Percentiles rank a stretch among this genome's conserved stretches.
These are phyloP conservation scores for Orchestes rusci DNA, from an alignment of 2,888 invertebrate species.

Conservation along the genomic window DNA sequence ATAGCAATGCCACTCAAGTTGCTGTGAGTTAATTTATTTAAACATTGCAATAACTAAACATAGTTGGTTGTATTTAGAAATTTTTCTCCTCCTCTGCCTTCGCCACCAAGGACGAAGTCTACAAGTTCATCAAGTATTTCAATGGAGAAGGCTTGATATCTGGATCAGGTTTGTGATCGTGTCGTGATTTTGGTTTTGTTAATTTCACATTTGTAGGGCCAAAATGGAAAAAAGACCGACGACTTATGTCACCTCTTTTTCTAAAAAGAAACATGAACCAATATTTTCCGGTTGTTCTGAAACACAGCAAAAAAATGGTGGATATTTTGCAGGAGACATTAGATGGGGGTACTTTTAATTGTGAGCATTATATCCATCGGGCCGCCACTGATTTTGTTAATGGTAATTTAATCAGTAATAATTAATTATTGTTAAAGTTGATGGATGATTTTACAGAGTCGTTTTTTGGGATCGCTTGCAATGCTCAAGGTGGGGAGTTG, in stretches of 20 bases:
- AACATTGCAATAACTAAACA: no score
- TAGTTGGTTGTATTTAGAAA: slow-evolving; percentile 8
- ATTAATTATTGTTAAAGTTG: not conserved
- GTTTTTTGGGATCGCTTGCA: slow-evolving; percentile 26
- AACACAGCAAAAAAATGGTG: slow-evolving; percentile 25
- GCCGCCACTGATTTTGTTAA: slow-evolving; percentile 29
- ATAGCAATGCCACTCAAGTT: slow-evolving; percentile 10
- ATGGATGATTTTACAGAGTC: slow-evolving; percentile 25
- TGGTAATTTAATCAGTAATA: slow-evolving; percentile 19
- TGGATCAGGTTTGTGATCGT: slow-evolving; percentile 11
- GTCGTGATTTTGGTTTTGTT: not conserved
- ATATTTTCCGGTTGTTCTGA: slow-evolving; percentile 25
- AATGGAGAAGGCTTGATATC: slow-evolving; percentile 14
- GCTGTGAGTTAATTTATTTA: slow-evolving; percentile 6
- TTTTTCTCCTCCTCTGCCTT: slow-evolving; percentile 6
- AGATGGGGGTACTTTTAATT: slow-evolving; percentile 25
- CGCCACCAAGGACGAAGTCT: slow-evolving; percentile 9
- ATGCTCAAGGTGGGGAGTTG: slow-evolving; percentile 26
- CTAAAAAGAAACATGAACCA: slow-evolving; percentile 25
- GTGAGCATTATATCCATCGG: slow-evolving; percentile 25
- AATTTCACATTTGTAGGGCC: slow-evolving; percentile 21
- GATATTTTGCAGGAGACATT: slow-evolving; percentile 19
- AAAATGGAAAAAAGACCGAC: slow-evolving; percentile 31
- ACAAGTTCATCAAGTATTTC: slow-evolving; percentile 12
- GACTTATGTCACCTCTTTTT: slow-evolving; percentile 29